Evolutionary conservation across 1,140 invertebrate species (phyloP).

Genomic region (Drosophila azteca): DNA sequence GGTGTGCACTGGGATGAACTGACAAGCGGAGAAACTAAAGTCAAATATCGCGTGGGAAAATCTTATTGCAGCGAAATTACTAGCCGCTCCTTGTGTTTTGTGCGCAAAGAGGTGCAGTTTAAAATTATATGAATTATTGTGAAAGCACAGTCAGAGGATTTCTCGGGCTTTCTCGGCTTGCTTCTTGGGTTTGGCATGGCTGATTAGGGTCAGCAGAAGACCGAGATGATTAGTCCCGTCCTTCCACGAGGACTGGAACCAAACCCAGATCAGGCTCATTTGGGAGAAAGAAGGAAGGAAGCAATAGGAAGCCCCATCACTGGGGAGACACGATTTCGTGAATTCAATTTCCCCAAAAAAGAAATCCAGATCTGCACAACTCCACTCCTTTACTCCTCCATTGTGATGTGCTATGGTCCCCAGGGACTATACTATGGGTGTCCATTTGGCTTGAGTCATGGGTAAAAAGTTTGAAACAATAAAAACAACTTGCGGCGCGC

Average conservation of each 20-base stretch:
- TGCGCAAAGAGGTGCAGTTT: conserved; percentile 54
- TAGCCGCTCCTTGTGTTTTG: conserved; percentile 14
- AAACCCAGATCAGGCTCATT: conserved; percentile 34
- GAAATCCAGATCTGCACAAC: conserved; percentile 38
- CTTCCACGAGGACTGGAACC: not conserved
- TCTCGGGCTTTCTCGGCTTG: not conserved
- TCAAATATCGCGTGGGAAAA: conserved; percentile 60
- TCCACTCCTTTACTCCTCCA: conserved; percentile 31
- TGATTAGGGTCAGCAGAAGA: conserved; percentile 37
- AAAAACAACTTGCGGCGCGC: conserved; percentile 59
- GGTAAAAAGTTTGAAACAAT: conserved; percentile 51
- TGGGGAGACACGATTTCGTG: no score
- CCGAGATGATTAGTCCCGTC: conserved; percentile 17
- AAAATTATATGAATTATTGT: conserved; percentile 55
- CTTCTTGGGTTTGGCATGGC: conserved; percentile 38
- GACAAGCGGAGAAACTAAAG: conserved; percentile 23
- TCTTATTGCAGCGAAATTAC: conserved; percentile 37
- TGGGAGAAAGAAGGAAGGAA: conserved; percentile 1
- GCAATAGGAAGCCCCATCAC: no score
- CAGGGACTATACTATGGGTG: conserved; percentile 11
- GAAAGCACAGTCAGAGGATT: not conserved
- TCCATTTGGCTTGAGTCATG: conserved; percentile 55
- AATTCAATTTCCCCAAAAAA: conserved; percentile 15
- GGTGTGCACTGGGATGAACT: not conserved
- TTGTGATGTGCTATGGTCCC: conserved; percentile 1